Evolutionary conservation across 2,113 vertebrate genomes (phyloP).

Genomic region (Platichthys flesus): DNA sequence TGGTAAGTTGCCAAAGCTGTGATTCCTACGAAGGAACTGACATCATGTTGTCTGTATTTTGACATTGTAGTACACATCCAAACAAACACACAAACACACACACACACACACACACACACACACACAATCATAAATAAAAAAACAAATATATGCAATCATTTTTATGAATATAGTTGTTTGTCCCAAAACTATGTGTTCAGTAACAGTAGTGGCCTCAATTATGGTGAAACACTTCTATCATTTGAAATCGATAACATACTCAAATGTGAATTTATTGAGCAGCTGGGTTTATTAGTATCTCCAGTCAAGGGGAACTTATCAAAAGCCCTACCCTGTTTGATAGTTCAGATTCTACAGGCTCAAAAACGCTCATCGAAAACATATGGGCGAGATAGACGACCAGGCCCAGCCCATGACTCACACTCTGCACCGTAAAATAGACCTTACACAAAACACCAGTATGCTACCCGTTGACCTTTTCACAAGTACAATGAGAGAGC

Average conservation of each 20-base stretch:
- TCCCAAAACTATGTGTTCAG: neutral
- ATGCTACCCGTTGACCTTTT: constrained; percentile 39
- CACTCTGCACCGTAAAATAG: constrained; percentile 4
- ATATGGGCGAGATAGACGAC: neutral
- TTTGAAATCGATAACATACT: neutral
- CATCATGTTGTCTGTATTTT: no score
- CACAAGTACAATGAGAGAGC: constrained; percentile 24
- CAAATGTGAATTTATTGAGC: neutral
- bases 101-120: no score
- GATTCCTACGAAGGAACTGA: neutral
- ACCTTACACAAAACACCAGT: constrained; percentile 22
- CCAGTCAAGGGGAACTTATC: constrained; percentile 14
- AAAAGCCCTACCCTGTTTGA: neutral
- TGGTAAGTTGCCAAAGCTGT: no score
- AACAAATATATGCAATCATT: neutral
- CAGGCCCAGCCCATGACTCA: constrained; percentile 5
- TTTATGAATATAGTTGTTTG: neutral
- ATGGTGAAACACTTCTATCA: neutral
- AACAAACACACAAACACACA: no score
- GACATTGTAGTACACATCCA: no score
- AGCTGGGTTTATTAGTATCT: constrained; percentile 1
- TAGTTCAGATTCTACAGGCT: constrained; percentile 7
- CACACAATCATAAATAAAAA: no score
- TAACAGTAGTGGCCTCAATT: neutral
- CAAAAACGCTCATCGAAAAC: constrained; percentile 26